Base-by-base conservation (phyloP, 1,140 invertebrate species). In the Pachyrhynchus sulphureomaculatus region DNA sequence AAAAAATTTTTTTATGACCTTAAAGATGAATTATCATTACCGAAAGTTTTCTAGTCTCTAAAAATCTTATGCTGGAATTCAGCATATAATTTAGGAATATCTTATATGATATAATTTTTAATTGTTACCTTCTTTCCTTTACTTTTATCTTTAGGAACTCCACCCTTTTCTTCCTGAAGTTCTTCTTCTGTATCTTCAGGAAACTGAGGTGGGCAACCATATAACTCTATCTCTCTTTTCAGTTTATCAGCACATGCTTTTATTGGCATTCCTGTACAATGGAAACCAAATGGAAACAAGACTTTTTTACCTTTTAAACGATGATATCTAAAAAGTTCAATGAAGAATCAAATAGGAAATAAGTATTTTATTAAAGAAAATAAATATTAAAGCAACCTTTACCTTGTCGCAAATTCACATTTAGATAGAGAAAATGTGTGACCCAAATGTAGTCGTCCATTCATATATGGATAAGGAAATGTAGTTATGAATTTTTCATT, bases 381-480 rank as follows among this genome's bases (percentile, higher is more conserved):
- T 49, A 37, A 21, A n/a, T 53, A 36, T 34, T 53, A 6, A 18
- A 15, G n/a, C n/a, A 29, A 29, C 15, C 17, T 5, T 32, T 60
- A 99, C 13, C 96, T 87, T 58, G 89, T 84, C 18, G 93, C 87
- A 88, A 98, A 99, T 89, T 99, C 96, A 78, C 93, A 95, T 83
- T 99, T 99, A 33, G 95, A 96, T 23, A 99, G 73, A 12, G 95
- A 93, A 82, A 99, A 99, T 5, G 94, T 95, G 76, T 99, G 98
- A 0, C 98, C 98, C 44, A 99, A 80, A 84, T 99, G 98, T 49
- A 99, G 83, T 39, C 91, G 84, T 21, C 98, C 98, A 86, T 99
- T 99, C 97, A 99, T 99, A 71, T 99, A 99, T 0, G 97, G 97
- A 82, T 90, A 99, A 2, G 97, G 97, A 83, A 99, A 99, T 6